Percentiles rank a stretch among this genome's conserved stretches.
phyloP scores from a whole-genome alignment of 1,140 invertebrate genomes.

The Halesus radiatus region DNA sequence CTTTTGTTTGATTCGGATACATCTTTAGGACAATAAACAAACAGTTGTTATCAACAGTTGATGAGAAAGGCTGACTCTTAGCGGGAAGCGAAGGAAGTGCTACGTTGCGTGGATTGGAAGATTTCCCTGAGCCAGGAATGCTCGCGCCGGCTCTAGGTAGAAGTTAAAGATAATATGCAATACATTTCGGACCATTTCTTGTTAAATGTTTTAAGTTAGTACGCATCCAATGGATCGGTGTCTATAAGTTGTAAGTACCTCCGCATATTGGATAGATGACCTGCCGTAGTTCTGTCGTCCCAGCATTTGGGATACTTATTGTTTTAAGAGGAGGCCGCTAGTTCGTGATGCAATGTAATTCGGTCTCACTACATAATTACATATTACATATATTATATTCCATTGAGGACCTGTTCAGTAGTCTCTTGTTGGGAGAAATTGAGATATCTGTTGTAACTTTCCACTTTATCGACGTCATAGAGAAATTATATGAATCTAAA shows the following conservation, averaged over 20 bases:
- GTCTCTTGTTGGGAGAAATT: constrained; percentile 21
- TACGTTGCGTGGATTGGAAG: neutral
- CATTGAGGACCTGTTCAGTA: constrained; percentile 23
- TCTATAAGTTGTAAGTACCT: constrained; percentile 6
- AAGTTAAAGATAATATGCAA: constrained; percentile 52
- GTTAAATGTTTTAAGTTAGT: constrained; percentile 55
- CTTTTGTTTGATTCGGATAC: constrained; percentile 21
- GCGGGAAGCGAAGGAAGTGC: neutral
- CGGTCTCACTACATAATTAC: constrained; percentile 2
- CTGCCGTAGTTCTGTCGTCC: neutral
- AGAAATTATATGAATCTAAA: constrained; percentile 41
- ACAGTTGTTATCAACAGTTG: constrained; percentile 8
- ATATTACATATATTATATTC: neutral
- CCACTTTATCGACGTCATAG: constrained; percentile 34
- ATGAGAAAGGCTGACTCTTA: constrained; percentile 6
- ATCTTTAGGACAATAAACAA: constrained; percentile 41
- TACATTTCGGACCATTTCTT: constrained; percentile 56
- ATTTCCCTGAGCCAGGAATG: neutral
- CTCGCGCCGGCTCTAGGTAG: constrained; percentile 13
- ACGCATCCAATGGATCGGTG: constrained; percentile 19
- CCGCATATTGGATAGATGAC: neutral
- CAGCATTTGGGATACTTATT: neutral
- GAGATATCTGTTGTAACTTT: constrained; percentile 18
- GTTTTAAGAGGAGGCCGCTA: too few species aligned
- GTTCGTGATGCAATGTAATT: too few species aligned